Evolutionary conservation across 1,140 invertebrate species (phyloP), one percentile per base, ranked within the genome.

Genomic region (Myzus persicae): DNA sequence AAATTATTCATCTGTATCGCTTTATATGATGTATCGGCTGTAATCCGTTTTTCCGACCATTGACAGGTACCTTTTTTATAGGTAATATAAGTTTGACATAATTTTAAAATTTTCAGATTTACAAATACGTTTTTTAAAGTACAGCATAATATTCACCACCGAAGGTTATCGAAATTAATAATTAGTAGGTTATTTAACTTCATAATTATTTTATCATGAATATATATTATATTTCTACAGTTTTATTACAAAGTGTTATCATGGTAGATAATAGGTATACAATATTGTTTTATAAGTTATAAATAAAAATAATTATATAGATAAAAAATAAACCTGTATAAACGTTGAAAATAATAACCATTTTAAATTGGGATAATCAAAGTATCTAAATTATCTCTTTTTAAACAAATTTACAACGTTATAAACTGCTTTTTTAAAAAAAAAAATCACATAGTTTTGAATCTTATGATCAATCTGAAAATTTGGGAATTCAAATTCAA

Each of bases 21-120:
- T 26, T n/a, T 51, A 20, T 54, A 38, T 54, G 88, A 89, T 89
- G 9, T 89, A 89, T 89, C 38, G 11, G 20, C 88, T 24, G 88
- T 89, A 38, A 54, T 89, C 88, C 36, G 38, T 85, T 89, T 51
- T 89, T 89, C 88, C 87, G 87, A 36, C 3, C 14, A 54, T 31
- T 89, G 88, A 89, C 48, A 54, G 31, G 36, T 24, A 40, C 36
- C 36, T 89, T 89, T n/a, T 89, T 51, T 89, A 38, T 38, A 76
- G 59, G 3, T n/a, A 26, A 89, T 51, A 14, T 36, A 51, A 38
- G 44, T 51, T 89, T 24, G 22, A 38, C 31, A 22, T 31, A 48
- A 22, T 51, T 89, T n/a, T 46, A 9, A 31, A 36, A 51, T 9
- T 89, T 51, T 89, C 87, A 36, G n/a, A 87, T 87, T 87, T 87